These are phyloP conservation scores for Noctilio leporinus DNA, from an alignment of 2,113 vertebrate species.

Conservation along the genomic window DNA sequence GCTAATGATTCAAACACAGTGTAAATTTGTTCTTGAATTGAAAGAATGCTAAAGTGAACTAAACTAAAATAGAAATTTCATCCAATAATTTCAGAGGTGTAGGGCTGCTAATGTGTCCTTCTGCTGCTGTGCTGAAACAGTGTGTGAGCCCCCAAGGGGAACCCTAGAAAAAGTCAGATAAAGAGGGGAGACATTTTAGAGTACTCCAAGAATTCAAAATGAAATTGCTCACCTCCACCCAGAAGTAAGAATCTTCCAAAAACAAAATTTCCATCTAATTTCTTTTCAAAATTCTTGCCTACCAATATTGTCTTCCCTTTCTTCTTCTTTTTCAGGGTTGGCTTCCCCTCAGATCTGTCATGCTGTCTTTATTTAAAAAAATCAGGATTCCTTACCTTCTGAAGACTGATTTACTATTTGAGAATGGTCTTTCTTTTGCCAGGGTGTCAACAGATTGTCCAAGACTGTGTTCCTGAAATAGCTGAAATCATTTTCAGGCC, in stretches of 20 bases:
- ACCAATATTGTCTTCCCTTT: neutral
- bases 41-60: neutral
- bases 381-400: neutral
- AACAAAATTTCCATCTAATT: neutral
- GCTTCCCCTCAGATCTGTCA: neutral
- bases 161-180: neutral
- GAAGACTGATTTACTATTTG: neutral
- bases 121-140: neutral
- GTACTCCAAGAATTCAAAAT: neutral
- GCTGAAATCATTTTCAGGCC: constrained; percentile 13
- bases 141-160: neutral
- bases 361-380: neutral
- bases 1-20: neutral
- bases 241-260: neutral
- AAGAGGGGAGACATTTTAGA: neutral
- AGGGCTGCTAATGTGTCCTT: neutral
- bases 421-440: neutral
- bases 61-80: neutral
- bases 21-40: neutral
- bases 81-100: neutral
- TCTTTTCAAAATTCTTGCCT: neutral
- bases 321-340: neutral
- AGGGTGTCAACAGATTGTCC: neutral
- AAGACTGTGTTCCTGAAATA: constrained; percentile 36
- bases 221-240: neutral